These are phyloP conservation scores for Manis javanica DNA, from an alignment of 2,797 vertebrate species.

Conservation along the genomic window DNA sequence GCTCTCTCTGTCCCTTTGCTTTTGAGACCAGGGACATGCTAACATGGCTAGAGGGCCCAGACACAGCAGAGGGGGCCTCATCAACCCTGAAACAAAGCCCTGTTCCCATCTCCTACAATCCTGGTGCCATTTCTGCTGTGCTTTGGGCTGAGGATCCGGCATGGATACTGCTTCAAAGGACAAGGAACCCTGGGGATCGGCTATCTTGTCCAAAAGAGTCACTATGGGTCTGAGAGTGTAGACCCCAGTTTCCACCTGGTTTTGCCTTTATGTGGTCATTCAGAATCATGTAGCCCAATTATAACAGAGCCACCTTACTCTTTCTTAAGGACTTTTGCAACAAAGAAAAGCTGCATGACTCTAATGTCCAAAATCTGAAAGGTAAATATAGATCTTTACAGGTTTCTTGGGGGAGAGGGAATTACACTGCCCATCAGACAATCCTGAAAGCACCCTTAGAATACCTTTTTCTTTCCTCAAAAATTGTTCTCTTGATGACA, in stretches of 20 bases:
- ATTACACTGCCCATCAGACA: neutral
- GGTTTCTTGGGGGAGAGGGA: neutral
- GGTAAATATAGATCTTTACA: neutral
- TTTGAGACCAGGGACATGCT: neutral
- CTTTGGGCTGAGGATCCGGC: neutral
- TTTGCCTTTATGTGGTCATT: neutral
- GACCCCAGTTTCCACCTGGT: neutral
- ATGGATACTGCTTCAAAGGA: neutral
- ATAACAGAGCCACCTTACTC: neutral
- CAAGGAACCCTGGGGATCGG: accelerated
- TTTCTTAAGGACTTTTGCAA: neutral
- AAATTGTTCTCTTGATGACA: neutral
- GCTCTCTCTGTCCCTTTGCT: neutral
- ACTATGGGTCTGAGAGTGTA: neutral
- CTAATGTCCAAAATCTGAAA: neutral
- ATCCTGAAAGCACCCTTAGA: neutral
- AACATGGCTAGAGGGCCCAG: neutral
- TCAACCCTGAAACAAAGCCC: neutral
- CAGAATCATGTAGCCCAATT: neutral
- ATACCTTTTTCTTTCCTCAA: neutral
- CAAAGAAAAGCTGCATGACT: neutral
- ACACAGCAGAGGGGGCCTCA: too few species aligned
- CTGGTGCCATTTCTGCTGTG: neutral
- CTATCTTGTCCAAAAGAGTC: neutral
- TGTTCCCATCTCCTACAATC: neutral